Conservation (phyloP, 2,113 vertebrate species). For the Indicator maculatus region DNA sequence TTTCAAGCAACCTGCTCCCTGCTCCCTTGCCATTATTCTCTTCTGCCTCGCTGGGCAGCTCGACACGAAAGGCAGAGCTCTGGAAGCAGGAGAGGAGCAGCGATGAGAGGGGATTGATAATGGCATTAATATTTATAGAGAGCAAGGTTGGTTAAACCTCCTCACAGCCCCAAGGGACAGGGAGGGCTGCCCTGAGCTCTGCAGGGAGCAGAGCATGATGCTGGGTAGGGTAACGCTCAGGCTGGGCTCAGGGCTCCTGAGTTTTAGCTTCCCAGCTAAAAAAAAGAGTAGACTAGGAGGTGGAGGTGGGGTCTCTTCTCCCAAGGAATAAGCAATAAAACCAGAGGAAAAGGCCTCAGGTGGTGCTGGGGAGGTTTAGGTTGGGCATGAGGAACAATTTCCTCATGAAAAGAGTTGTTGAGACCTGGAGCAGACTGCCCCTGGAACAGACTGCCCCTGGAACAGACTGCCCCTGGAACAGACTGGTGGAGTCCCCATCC, state of each 20-base stretch:
- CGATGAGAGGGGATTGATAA: background rate
- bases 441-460: too few species aligned
- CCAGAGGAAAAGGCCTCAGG: too few species aligned
- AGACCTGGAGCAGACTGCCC: too few species aligned
- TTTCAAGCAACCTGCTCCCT: conserved; percentile 27
- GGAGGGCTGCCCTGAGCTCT: background rate
- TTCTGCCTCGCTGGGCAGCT: conserved; percentile 8
- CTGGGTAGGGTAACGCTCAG: background rate
- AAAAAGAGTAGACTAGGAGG: background rate
- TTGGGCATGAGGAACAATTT: too few species aligned
- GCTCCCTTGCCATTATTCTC: conserved; percentile 20
- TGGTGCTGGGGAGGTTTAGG: too few species aligned
- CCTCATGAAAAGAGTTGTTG: too few species aligned
- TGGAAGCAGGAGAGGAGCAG: background rate
- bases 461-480: too few species aligned
- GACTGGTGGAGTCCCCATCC: too few species aligned
- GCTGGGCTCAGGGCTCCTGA: background rate
- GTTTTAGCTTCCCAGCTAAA: background rate
- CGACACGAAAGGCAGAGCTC: background rate
- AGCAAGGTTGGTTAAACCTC: background rate
- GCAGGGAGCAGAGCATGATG: background rate
- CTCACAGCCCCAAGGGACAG: background rate
- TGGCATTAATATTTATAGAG: conserved; percentile 9
- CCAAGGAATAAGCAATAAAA: background rate
- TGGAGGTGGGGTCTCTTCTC: background rate